Evolutionary conservation across 2,113 vertebrate genomes (phyloP).

Genomic region (Pelodiscus sinensis): DNA sequence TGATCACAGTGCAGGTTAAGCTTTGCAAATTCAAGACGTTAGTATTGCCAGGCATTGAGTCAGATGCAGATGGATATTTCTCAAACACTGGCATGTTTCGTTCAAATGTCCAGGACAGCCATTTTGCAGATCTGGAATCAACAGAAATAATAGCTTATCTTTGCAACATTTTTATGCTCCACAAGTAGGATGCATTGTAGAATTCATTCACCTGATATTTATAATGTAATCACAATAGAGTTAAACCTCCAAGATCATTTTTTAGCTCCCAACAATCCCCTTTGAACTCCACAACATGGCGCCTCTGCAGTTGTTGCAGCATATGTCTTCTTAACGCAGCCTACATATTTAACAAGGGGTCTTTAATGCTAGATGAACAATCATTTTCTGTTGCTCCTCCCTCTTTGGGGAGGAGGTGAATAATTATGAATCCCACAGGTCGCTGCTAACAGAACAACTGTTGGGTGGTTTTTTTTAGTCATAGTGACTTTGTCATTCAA

Average conservation of each 20-base stretch:
- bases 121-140: conserved; percentile 67
- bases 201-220: neutral
- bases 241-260: neutral
- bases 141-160: neutral
- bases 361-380: conserved; percentile 68
- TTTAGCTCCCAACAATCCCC: neutral
- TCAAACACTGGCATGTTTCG: neutral
- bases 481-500: neutral
- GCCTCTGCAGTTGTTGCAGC: conserved; percentile 62
- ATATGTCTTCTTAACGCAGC: conserved; percentile 45
- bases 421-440: conserved; percentile 57
- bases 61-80: neutral
- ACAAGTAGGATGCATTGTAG: neutral
- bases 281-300: conserved; percentile 64
- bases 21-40: neutral
- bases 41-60: neutral
- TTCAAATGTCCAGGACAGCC: conserved; percentile 56
- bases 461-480: conserved; percentile 27
- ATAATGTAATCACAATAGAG: neutral
- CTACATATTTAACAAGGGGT: conserved; percentile 35
- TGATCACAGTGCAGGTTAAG: fast-evolving
- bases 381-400: conserved; percentile 56
- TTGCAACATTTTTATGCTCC: neutral
- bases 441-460: conserved; percentile 13
- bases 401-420: conserved; percentile 42